phyloP scores from a whole-genome alignment of 2,888 invertebrate genomes.

The Didymodactylos carnosus region DNA sequence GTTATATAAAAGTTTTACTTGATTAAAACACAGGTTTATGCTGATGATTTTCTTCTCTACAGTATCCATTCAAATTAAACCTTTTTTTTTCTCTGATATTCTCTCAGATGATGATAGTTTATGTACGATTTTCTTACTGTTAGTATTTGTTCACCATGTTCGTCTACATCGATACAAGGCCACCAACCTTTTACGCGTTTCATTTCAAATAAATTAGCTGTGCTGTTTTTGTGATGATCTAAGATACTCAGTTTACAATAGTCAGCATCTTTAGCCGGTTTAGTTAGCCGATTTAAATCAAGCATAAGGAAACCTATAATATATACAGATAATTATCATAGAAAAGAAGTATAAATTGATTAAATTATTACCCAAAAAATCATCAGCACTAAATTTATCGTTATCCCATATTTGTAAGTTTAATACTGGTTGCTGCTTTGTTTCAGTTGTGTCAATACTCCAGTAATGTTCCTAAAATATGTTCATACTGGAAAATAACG shows the following conservation, averaged over 20 bases:
- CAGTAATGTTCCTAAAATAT: slow-evolving; percentile 36
- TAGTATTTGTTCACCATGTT: slow-evolving; percentile 60
- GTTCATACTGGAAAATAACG: too few species aligned
- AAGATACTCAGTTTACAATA: slow-evolving; percentile 44
- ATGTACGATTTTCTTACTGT: slow-evolving; percentile 42
- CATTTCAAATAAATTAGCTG: slow-evolving; percentile 48
- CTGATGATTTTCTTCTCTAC: too few species aligned
- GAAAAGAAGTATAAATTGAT: background rate
- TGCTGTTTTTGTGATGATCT: slow-evolving; percentile 35
- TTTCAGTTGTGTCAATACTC: slow-evolving; percentile 33
- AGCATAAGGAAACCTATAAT: slow-evolving; percentile 36
- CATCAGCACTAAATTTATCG: slow-evolving; percentile 38
- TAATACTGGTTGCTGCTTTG: slow-evolving; percentile 25
- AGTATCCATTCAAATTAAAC: too few species aligned
- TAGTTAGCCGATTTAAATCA: slow-evolving; percentile 60
- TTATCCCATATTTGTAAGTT: slow-evolving; percentile 39
- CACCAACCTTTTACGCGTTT: slow-evolving; percentile 74
- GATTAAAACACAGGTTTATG: too few species aligned
- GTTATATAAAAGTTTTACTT: too few species aligned
- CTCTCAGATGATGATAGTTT: too few species aligned
- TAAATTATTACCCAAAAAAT: slow-evolving; percentile 32
- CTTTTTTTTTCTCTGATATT: too few species aligned
- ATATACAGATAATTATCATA: background rate
- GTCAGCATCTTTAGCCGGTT: slow-evolving; percentile 53
- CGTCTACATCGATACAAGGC: slow-evolving; percentile 49